Evolutionary conservation across 2,888 invertebrate genomes (phyloP).

Genomic region (Notodonta dromedarius): DNA sequence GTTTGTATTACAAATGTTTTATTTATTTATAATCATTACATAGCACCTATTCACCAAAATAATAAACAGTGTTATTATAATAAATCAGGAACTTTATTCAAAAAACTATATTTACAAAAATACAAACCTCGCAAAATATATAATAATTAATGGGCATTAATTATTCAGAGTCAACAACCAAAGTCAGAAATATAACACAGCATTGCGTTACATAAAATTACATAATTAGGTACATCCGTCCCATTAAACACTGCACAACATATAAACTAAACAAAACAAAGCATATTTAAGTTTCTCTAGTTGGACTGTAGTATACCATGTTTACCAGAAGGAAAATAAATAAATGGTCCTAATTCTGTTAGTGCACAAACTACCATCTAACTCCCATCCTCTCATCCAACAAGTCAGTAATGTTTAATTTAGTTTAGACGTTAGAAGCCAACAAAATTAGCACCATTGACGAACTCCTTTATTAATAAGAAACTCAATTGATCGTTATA

Average conservation of each 20-base stretch:
- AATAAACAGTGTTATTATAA: slow-evolving; percentile 39
- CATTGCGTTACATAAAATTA: slow-evolving; percentile 24
- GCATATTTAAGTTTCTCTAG: no score
- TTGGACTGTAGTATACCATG: no score
- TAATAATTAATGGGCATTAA: slow-evolving; percentile 51
- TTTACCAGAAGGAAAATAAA: no score
- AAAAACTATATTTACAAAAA: slow-evolving; percentile 78
- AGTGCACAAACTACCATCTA: no score
- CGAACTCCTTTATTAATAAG: no score
- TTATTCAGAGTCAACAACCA: slow-evolving; percentile 66
- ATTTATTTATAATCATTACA: neutral
- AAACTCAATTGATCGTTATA: no score
- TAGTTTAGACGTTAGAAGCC: no score
- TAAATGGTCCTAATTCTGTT: no score
- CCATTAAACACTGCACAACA: slow-evolving; percentile 11
- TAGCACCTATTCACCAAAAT: slow-evolving; percentile 5
- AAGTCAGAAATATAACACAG: slow-evolving; percentile 42
- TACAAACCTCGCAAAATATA: slow-evolving; percentile 79
- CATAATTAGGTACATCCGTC: slow-evolving; percentile 14
- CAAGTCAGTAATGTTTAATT: no score
- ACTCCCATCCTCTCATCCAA: no score
- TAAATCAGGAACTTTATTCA: slow-evolving; percentile 83
- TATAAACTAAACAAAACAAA: slow-evolving; percentile 5
- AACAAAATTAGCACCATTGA: no score
- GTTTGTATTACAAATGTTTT: neutral